phyloP scores from a whole-genome alignment of 2,888 invertebrate species.

The Drosophila mettleri region DNA sequence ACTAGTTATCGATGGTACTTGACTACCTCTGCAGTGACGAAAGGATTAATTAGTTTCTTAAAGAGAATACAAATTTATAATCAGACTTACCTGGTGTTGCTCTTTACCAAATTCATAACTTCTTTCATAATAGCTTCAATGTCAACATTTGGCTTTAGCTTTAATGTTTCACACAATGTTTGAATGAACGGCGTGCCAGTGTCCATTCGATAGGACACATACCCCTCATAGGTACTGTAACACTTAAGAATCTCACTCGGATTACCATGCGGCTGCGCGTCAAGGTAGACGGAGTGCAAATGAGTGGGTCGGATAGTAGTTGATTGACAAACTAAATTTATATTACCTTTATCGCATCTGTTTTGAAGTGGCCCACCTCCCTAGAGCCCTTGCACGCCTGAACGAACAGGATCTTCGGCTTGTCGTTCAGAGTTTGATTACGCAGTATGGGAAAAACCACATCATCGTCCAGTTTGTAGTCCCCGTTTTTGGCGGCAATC shows the following conservation, averaged over 20 bases:
- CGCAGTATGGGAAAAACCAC: slow-evolving; percentile 81
- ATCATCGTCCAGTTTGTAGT: slow-evolving; percentile 82
- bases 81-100: slow-evolving; percentile 64
- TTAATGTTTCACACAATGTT: slow-evolving; percentile 77
- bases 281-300: not conserved
- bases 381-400: slow-evolving; percentile 83
- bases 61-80: not conserved
- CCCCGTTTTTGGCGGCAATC: slow-evolving; percentile 81
- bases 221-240: slow-evolving; percentile 84
- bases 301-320: not conserved
- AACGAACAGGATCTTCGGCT: slow-evolving; percentile 84
- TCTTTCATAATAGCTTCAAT: slow-evolving; percentile 82
- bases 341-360: slow-evolving; percentile 67
- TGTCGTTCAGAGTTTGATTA: slow-evolving; percentile 78
- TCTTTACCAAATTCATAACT: slow-evolving; percentile 58
- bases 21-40: slow-evolving; percentile 66
- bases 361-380: slow-evolving; percentile 72
- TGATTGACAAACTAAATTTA: not conserved
- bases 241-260: slow-evolving; percentile 83
- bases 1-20: slow-evolving; percentile 82
- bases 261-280: slow-evolving; percentile 61
- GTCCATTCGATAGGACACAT: slow-evolving; percentile 82
- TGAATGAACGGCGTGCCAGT: slow-evolving; percentile 83
- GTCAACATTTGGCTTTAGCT: slow-evolving; percentile 39
- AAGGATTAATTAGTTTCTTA: not conserved